Evolutionary conservation across 2,888 invertebrate species (phyloP).

Genomic region (Eulithis prunata): DNA sequence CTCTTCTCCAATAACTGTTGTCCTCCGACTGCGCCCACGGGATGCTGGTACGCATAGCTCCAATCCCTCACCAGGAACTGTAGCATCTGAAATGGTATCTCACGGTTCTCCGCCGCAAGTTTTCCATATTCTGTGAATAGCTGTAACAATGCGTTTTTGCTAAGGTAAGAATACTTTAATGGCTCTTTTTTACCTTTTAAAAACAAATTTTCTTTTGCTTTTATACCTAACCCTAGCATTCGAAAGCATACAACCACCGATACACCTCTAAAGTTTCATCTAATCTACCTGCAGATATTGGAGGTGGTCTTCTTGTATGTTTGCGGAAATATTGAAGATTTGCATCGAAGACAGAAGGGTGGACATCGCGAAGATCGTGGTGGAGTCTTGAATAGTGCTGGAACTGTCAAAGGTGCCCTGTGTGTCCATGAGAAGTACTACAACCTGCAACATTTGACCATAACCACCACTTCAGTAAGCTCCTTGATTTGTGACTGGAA

Average conservation of each 20-base stretch:
- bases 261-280: too few species aligned
- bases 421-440: conserved; percentile 92
- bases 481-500: too few species aligned
- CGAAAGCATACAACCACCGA: too few species aligned
- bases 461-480: not conserved
- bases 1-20: conserved; percentile 88
- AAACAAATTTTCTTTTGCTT: too few species aligned
- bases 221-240: too few species aligned
- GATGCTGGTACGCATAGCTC: conserved; percentile 95
- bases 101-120: conserved; percentile 90
- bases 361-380: conserved; percentile 86
- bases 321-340: conserved; percentile 90
- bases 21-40: conserved; percentile 94
- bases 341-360: conserved; percentile 97
- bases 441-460: conserved; percentile 79
- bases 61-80: conserved; percentile 96
- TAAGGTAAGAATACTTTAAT: too few species aligned
- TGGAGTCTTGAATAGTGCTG: conserved; percentile 97
- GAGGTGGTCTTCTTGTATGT: conserved; percentile 95
- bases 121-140: conserved; percentile 62
- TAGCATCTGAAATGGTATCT: conserved; percentile 93
- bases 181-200: too few species aligned
- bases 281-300: conserved; percentile 90
- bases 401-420: conserved; percentile 97
- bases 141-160: conserved; percentile 19